Base-by-base conservation (phyloP, 1,140 invertebrate genomes). In the Aplysia californica region DNA sequence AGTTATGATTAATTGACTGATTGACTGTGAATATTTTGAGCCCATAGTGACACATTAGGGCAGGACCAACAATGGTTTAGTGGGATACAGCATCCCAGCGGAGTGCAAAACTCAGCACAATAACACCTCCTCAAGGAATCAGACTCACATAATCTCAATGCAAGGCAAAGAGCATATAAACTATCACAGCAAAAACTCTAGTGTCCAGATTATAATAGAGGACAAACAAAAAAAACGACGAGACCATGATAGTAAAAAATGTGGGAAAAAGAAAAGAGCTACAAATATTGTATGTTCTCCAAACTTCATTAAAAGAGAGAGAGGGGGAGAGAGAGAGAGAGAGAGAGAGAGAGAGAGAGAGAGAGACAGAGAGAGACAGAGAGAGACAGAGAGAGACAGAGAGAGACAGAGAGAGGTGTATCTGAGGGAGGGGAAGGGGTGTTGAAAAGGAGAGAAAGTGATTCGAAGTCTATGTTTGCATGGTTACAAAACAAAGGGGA, bases 91-190 rank as follows among this genome's bases (percentile, higher is more conserved):
- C 0, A 23, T 56, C 21, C 10, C n/a, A 33, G 0, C 18, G 4
- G 4, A 33, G 15, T 18, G 29, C 6, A 41, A 39, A 55, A 21
- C 1, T 20, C 23, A 10, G 29, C 4, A 39, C 3, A 18, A 31
- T 10, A 23, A 29, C 18, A 31, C 35, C 88, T 10, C 87, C 87
- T 0, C 79, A 77, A 6, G 88, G 88, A 26, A 75, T 39, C 29
- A 89, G 79, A 5, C 59, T 76, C 79, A 88, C 87, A 35, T 80
- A 76, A 70, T 83, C 70, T 36, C n/a, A n/a, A n/a, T n/a, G n/a
- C n/a, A n/a, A n/a, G n/a, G n/a, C n/a, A n/a, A n/a, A n/a, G n/a
- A n/a, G n/a, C n/a, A n/a, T n/a, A n/a, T n/a, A n/a, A n/a, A n/a
- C n/a, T n/a, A n/a, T n/a, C n/a, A n/a, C n/a, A n/a, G n/a, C n/a